Percentiles rank a stretch among this genome's conserved stretches.
Evolutionary conservation across 2,888 invertebrate species (phyloP).

Genomic region (Hetaerina titia): DNA sequence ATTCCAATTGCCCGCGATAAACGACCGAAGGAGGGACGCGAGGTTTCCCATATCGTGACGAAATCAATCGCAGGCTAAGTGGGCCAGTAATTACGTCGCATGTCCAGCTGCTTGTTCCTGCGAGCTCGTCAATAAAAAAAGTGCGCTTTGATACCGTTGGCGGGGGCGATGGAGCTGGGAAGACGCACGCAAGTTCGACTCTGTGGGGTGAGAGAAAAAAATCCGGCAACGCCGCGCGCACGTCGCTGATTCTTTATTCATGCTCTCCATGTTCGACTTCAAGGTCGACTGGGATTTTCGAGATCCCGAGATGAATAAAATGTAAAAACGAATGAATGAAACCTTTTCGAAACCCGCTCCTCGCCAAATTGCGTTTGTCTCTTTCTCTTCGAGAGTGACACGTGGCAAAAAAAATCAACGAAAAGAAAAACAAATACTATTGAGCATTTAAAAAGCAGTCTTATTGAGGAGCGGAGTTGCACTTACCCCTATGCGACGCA

Average conservation of each 20-base stretch:
- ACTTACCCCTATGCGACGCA: no score
- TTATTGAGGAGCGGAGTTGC: background rate
- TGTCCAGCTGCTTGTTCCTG: background rate
- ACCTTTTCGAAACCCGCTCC: slow-evolving; percentile 16
- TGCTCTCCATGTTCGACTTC: slow-evolving; percentile 1
- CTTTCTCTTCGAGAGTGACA: background rate
- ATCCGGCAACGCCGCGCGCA: slow-evolving; percentile 15
- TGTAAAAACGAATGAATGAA: background rate
- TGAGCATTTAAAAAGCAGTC: background rate
- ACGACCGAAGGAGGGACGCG: background rate
- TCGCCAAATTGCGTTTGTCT: background rate
- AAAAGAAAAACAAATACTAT: background rate
- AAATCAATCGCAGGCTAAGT: background rate
- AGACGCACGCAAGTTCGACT: background rate
- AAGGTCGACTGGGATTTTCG: background rate
- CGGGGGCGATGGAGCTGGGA: background rate
- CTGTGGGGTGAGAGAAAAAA: background rate
- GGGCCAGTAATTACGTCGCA: background rate
- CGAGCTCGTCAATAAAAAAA: background rate
- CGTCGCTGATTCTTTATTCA: slow-evolving; percentile 21
- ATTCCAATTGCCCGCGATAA: background rate
- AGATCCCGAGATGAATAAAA: slow-evolving; percentile 8
- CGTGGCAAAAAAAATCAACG: background rate
- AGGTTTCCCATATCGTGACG: background rate
- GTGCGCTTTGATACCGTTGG: background rate